Evolutionary conservation across 2,888 invertebrate species (phyloP).

Genomic region (Mactromeris polynyma): DNA sequence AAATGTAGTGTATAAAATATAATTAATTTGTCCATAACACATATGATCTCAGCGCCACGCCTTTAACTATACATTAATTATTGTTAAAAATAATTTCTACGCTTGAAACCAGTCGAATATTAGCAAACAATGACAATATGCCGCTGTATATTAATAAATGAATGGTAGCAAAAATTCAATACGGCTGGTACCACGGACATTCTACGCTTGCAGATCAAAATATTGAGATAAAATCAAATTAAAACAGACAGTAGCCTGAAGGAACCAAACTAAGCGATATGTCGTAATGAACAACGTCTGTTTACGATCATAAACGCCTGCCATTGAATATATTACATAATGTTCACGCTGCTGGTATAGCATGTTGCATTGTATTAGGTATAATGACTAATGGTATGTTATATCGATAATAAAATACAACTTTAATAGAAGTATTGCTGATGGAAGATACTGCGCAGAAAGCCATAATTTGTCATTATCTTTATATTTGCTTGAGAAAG

Average conservation of each 20-base stretch:
- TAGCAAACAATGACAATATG: no score
- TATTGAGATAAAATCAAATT: background rate
- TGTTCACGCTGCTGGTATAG: background rate
- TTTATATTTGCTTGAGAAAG: background rate
- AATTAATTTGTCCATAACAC: no score
- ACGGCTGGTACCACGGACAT: no score
- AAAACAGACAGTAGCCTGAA: background rate
- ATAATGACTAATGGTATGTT: background rate
- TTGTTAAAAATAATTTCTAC: no score
- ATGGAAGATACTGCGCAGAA: background rate
- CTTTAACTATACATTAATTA: no score
- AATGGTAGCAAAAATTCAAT: no score
- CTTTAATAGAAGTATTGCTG: background rate
- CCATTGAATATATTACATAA: background rate
- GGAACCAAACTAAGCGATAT: background rate
- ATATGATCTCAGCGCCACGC: no score
- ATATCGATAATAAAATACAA: background rate
- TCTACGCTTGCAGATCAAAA: no score
- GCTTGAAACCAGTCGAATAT: no score
- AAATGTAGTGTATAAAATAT: no score
- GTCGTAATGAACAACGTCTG: background rate
- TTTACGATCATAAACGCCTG: background rate
- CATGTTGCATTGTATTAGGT: background rate
- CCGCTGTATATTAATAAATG: no score
- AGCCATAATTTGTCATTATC: background rate